phyloP scores from a whole-genome alignment of 2,797 vertebrate species.

The Thunnus albacares region DNA sequence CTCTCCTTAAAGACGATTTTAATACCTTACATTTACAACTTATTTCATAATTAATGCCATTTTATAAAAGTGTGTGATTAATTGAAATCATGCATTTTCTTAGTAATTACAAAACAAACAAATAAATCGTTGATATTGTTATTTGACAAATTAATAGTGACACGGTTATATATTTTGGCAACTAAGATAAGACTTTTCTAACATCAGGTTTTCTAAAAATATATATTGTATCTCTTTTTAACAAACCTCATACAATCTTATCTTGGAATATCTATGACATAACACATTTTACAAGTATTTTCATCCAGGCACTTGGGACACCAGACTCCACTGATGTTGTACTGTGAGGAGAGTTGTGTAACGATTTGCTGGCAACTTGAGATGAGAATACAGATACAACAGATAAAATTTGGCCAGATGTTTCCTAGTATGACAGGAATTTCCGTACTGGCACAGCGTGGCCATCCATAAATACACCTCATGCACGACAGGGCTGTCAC shows the following conservation, averaged over 20 bases:
- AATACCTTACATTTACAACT: neutral
- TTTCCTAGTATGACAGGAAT: constrained; percentile 74
- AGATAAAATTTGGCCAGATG: constrained; percentile 72
- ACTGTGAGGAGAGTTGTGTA: constrained; percentile 43
- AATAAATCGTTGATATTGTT: neutral
- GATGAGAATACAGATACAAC: constrained; percentile 68
- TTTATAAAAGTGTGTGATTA: neutral
- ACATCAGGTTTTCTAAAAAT: neutral
- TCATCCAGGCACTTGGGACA: constrained; percentile 1
- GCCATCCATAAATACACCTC: constrained; percentile 71
- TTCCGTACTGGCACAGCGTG: constrained; percentile 65
- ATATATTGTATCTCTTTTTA: neutral
- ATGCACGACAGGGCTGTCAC: constrained; percentile 56
- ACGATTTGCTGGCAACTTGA: constrained; percentile 67
- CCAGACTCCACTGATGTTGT: constrained; percentile 22
- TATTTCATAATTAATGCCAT: neutral
- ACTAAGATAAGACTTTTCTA: neutral
- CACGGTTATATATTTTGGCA: neutral
- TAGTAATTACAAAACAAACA: neutral
- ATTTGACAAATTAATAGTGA: no score
- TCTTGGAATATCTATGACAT: constrained; percentile 2
- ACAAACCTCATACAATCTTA: neutral
- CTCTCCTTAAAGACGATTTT: neutral
- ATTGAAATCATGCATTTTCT: neutral
- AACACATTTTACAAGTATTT: constrained; percentile 7